Base-by-base conservation (phyloP, 1,140 invertebrate genomes). In the Drosophila pachea region DNA sequence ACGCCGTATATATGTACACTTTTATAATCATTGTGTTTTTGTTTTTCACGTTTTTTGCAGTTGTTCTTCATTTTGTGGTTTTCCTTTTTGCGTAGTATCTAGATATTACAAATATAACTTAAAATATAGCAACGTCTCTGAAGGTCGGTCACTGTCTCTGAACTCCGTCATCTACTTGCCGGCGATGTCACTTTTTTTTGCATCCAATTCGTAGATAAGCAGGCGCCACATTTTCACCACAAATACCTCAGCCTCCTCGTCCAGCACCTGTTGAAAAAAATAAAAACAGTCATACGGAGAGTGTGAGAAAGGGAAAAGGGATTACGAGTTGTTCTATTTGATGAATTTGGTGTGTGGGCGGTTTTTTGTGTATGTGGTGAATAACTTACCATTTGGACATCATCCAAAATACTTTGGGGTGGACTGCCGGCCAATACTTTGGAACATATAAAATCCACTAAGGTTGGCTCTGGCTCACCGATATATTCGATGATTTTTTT, bases 401-500 rank as follows among this genome's bases (percentile, higher is more conserved):
- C 98, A 89, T 98, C 96, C 33, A 99, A 93, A 87, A 99, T 98
- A 86, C 94, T 94, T 89, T 97, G 95, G 40, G 98, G 97, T 73
- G 94, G 93, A 86, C 95, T 97, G 59, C 97, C 95, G 43, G 95
- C 95, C 90, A 98, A 92, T 53, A 99, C 96, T 92, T 99, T 99
- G 76, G 97, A 97, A 91, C 98, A 99, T 88, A 99, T 99, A 91
- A 99, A 99, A 91, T 99, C 97, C 8, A 99, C 97, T 55, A 99
- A 91, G 8, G 97, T 98, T n/a, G 97, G 96, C 91, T 99, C 98
- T 40, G 98, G 98, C 90, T 99, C 98, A 47, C 98, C 98, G 89
- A 99, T 99, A 91, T 99, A 99, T 91, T 99, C 98, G 69, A 99
- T 95, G 69, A 99, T 99, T 91, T 99, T 99, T 91, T 99, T 99